phyloP scores from a whole-genome alignment of 1,140 invertebrate species.

The Magallana ariakensis region DNA sequence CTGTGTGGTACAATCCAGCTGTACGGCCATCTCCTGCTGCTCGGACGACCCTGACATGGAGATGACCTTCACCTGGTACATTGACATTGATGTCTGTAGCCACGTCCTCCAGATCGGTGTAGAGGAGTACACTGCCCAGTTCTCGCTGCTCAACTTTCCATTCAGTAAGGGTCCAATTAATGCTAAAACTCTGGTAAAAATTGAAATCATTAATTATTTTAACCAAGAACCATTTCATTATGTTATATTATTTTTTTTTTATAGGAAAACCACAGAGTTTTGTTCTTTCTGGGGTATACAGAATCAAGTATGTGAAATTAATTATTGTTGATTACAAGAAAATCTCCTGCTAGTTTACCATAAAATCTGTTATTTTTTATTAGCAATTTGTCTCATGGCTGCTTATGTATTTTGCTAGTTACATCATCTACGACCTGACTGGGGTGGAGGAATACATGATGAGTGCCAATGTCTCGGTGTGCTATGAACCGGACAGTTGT shows the following conservation, averaged over 20 bases:
- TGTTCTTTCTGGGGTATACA: conserved; percentile 30
- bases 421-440: conserved; percentile 11
- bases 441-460: conserved; percentile 9
- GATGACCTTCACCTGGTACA: conserved; percentile 24
- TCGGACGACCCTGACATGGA: conserved; percentile 44
- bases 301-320: not conserved
- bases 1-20: conserved; percentile 48
- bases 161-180: not conserved
- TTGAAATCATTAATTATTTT: no score
- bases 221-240: no score
- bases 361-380: no score
- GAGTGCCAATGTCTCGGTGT: not conserved
- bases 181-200: no score
- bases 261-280: not conserved
- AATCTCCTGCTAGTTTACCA: no score
- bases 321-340: no score
- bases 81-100: conserved; percentile 50
- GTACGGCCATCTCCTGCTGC: conserved; percentile 50
- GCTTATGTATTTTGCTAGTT: not conserved
- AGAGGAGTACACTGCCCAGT: conserved; percentile 27
- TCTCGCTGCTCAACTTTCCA: conserved; percentile 15
- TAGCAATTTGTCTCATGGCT: not conserved
- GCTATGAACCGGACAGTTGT: conserved; percentile 36
- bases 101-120: conserved; percentile 45
- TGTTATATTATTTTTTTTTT: not conserved